A percentile compares a stretch with the other conserved stretches of the same genome.
Conservation (phyloP, 2,797 vertebrate genomes). For the Cyclopterus lumpus region DNA sequence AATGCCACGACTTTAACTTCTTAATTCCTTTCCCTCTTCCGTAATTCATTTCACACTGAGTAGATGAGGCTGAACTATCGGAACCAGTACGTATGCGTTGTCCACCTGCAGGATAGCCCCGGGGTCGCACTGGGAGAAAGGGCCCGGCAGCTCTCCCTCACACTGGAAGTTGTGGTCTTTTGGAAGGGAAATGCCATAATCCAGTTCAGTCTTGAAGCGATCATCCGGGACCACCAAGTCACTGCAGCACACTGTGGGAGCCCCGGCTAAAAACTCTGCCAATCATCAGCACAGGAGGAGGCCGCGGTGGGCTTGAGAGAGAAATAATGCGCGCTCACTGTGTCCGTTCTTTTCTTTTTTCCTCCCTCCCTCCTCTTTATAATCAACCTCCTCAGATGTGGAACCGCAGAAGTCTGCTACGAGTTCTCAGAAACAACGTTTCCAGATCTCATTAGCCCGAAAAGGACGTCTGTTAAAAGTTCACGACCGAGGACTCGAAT, state of each 20-base stretch:
- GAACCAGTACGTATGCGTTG: neutral
- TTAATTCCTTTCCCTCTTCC: neutral
- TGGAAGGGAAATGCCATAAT: slow-evolving; percentile 69
- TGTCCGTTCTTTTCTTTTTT: slow-evolving; percentile 17
- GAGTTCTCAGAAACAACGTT: slow-evolving; percentile 51
- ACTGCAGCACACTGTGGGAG: slow-evolving; percentile 44
- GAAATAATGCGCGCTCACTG: slow-evolving; percentile 49
- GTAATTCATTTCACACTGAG: neutral
- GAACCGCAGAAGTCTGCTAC: slow-evolving; percentile 58
- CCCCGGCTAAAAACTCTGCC: slow-evolving; percentile 29
- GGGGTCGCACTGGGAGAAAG: neutral
- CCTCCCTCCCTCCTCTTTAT: slow-evolving; percentile 25
- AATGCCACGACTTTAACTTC: neutral
- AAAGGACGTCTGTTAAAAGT: slow-evolving; percentile 34
- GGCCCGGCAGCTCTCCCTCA: slow-evolving; percentile 16
- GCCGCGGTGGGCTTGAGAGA: slow-evolving; percentile 26
- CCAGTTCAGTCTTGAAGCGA: slow-evolving; percentile 70
- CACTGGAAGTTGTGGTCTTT: slow-evolving; percentile 67
- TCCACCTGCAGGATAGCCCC: slow-evolving; percentile 33
- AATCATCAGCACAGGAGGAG: slow-evolving; percentile 56
- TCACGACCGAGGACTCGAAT: slow-evolving; percentile 35
- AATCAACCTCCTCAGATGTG: slow-evolving; percentile 56
- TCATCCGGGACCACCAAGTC: slow-evolving; percentile 69
- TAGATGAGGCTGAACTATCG: neutral
- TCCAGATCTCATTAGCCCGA: slow-evolving; percentile 63